Evolutionary conservation across 2,888 invertebrate species (phyloP).

Genomic region (Drosophila mulleri): DNA sequence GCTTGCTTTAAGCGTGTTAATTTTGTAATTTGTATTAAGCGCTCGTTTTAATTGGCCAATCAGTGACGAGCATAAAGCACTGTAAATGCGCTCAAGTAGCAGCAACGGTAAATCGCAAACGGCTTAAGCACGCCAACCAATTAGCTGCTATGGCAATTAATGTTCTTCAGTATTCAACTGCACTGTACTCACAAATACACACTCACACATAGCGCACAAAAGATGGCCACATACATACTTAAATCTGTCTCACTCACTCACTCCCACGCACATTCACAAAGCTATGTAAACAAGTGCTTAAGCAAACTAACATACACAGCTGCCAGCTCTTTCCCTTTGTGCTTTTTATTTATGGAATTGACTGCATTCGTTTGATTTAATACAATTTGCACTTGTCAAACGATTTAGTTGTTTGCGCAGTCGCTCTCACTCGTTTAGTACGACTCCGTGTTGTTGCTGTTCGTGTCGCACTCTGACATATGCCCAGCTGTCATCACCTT

Average conservation of each 20-base stretch:
- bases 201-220: neutral
- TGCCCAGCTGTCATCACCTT: constrained; percentile 12
- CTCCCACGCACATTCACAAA: neutral
- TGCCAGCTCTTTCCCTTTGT: neutral
- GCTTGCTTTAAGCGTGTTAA: constrained; percentile 64
- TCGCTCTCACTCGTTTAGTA: constrained; percentile 1
- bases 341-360: constrained; percentile 1
- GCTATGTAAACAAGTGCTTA: neutral
- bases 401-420: constrained; percentile 13
- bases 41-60: constrained; percentile 63
- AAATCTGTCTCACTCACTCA: neutral
- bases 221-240: constrained; percentile 7
- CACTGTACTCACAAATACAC: neutral
- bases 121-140: constrained; percentile 39
- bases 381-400: constrained; percentile 22
- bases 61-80: constrained; percentile 49
- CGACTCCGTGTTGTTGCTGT: neutral
- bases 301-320: constrained; percentile 9
- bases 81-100: constrained; percentile 37
- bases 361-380: constrained; percentile 14
- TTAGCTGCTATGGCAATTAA: constrained; percentile 38
- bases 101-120: constrained; percentile 34
- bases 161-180: constrained; percentile 25
- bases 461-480: constrained; percentile 2
- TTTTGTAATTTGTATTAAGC: constrained; percentile 67